These are phyloP conservation scores for Heliconius cydno DNA, from an alignment of 2,888 invertebrate genomes.

Conservation along the genomic window DNA sequence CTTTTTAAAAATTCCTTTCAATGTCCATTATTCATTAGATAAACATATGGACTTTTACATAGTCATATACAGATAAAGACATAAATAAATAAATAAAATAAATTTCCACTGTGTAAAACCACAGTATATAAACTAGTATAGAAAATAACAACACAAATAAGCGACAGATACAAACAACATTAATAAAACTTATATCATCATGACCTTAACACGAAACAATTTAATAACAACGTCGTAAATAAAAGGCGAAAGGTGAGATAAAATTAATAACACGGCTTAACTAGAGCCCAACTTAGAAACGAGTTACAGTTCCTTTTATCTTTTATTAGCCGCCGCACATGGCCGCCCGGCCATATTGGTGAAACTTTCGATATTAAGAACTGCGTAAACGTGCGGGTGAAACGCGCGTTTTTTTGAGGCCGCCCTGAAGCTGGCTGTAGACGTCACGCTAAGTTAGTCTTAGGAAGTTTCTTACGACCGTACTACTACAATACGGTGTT, in stretches of 20 bases:
- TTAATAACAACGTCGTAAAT: constrained; percentile 51
- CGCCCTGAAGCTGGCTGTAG: too few relatives aligned
- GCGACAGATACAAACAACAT: constrained; percentile 28
- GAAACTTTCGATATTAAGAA: constrained; percentile 67
- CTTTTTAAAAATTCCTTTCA: too few relatives aligned
- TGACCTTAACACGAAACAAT: constrained; percentile 48
- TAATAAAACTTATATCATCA: constrained; percentile 46
- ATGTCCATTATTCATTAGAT: too few relatives aligned
- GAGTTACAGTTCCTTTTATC: constrained; percentile 64
- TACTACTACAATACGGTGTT: background rate
- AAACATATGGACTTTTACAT: too few relatives aligned
- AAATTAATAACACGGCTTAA: constrained; percentile 59
- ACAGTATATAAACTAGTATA: background rate
- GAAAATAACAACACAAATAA: constrained; percentile 37
- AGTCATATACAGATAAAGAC: too few relatives aligned
- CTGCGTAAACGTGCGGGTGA: constrained; percentile 46
- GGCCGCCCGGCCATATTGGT: constrained; percentile 61
- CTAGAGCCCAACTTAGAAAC: constrained; percentile 60
- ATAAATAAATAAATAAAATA: background rate
- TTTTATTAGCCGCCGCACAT: constrained; percentile 63
- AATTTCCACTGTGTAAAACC: background rate
- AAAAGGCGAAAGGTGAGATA: constrained; percentile 51
- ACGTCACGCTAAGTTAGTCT: too few relatives aligned
- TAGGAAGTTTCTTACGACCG: too few relatives aligned
- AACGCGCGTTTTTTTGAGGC: background rate